Conservation (phyloP, 2,797 vertebrate species). For the Enteromius mattozi region DNA sequence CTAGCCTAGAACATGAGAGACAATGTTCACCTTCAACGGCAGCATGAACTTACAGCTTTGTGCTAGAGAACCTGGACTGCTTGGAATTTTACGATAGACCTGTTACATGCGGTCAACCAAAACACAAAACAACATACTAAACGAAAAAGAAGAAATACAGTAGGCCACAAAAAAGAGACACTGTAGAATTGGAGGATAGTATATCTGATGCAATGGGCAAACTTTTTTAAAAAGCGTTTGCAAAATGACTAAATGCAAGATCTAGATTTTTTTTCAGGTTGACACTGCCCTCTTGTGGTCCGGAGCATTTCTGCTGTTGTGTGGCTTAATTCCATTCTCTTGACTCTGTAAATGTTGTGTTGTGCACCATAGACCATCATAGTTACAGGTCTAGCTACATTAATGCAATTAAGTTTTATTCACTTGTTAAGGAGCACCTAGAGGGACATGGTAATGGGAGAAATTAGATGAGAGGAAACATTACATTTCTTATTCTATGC, state of each 20-base stretch:
- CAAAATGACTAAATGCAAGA: background rate
- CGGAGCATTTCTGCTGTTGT: background rate
- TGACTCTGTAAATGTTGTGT: background rate
- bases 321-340: background rate
- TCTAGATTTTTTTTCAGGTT: background rate
- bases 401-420: background rate
- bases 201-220: background rate
- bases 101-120: background rate
- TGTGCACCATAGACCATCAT: background rate
- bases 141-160: background rate
- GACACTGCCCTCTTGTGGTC: conserved; percentile 12
- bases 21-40: conserved; percentile 51
- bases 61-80: conserved; percentile 6
- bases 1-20: conserved; percentile 81
- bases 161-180: background rate
- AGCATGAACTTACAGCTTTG: conserved; percentile 15
- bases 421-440: background rate
- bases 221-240: too few relatives aligned
- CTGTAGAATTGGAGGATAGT: background rate
- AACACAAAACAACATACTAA: background rate
- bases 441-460: background rate
- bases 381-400: background rate
- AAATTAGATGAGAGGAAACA: background rate
- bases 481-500: background rate
- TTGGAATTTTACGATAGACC: background rate